Conservation (phyloP, 2,113 vertebrate species). For the Propithecus coquereli region DNA sequence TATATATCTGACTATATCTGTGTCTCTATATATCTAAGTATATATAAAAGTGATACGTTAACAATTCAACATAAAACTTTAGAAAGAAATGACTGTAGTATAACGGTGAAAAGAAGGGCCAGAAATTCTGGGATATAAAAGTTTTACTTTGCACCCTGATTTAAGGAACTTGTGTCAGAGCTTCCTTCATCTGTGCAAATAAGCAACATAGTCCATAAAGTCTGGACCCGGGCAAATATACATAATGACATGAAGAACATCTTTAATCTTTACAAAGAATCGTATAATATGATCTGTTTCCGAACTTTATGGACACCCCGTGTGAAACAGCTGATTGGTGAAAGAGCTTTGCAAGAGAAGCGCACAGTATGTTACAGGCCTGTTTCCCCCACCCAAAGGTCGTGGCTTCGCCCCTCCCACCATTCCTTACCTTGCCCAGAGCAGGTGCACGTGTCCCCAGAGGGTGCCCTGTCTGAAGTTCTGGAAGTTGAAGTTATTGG, state of each 20-base stretch:
- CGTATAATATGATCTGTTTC: not conserved
- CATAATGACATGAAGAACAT: fast-evolving
- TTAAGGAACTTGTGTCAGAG: not conserved
- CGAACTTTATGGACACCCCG: not conserved
- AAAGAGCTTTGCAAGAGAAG: not conserved
- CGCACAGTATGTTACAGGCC: not conserved
- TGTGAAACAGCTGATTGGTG: not conserved
- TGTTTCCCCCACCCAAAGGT: no score
- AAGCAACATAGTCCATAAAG: not conserved
- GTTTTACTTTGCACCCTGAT: not conserved
- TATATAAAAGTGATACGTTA: not conserved
- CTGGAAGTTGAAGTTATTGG: not conserved
- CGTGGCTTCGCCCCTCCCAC: not conserved
- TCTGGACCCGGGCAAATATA: not conserved
- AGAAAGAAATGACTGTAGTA: not conserved
- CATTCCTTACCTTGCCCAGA: not conserved
- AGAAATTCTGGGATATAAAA: not conserved
- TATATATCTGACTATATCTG: fast-evolving
- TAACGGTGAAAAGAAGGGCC: not conserved
- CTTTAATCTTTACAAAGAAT: not conserved
- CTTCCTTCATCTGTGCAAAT: not conserved
- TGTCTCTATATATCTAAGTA: not conserved
- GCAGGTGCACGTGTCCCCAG: not conserved
- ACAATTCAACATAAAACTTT: not conserved
- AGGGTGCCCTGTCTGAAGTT: not conserved